Evolutionary conservation across 2,113 vertebrate species (phyloP).

Genomic region (Gracilinanus agilis): DNA sequence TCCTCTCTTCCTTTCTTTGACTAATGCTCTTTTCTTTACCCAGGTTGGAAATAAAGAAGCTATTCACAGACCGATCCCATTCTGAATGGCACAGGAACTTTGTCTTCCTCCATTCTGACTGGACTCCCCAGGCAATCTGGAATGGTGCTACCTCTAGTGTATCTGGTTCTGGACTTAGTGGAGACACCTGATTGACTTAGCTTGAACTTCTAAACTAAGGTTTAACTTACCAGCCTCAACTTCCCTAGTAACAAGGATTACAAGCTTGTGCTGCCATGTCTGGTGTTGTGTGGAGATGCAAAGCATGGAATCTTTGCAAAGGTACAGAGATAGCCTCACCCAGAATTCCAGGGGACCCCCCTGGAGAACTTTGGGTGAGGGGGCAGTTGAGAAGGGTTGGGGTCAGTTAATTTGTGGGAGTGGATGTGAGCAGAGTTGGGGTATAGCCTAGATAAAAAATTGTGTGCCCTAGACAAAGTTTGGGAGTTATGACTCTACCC

Average conservation of each 20-base stretch:
- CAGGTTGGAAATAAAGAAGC: background rate
- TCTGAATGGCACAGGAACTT: background rate
- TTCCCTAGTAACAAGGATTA: background rate
- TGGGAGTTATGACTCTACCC: background rate
- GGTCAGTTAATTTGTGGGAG: no score
- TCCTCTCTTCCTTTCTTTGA: background rate
- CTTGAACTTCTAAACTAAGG: background rate
- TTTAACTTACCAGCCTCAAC: background rate
- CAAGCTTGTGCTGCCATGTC: background rate
- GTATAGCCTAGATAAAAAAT: background rate
- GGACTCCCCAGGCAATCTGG: background rate
- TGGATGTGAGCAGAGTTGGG: no score
- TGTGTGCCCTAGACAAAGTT: background rate
- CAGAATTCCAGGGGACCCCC: no score
- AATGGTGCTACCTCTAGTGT: no score
- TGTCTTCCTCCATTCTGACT: background rate
- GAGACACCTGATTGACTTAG: background rate
- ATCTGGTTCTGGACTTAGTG: background rate
- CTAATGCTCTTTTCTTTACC: background rate
- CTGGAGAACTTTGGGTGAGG: no score
- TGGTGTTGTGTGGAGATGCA: no score
- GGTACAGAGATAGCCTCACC: no score
- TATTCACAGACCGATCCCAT: background rate
- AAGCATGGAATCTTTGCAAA: no score
- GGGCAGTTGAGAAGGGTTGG: no score